These are phyloP conservation scores for Troides aeacus DNA, from an alignment of 2,888 invertebrate species.

Conservation along the genomic window DNA sequence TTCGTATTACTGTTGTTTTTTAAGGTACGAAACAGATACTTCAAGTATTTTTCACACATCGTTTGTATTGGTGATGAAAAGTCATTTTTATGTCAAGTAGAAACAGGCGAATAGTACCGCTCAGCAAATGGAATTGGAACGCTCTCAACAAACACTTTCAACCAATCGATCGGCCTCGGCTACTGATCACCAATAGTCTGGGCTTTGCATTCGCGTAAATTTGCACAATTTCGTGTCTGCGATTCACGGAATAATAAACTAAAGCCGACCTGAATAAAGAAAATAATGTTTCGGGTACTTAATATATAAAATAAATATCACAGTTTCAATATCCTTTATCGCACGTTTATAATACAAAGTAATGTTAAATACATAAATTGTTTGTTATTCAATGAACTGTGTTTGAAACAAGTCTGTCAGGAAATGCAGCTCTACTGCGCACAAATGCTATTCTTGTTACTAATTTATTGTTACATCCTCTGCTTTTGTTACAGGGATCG, in stretches of 20 bases:
- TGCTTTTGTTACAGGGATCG: conserved; percentile 80
- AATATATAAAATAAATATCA: no score
- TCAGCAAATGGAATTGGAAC: conserved; percentile 31
- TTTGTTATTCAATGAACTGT: not conserved
- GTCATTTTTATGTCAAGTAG: conserved; percentile 30
- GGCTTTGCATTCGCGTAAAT: conserved; percentile 24
- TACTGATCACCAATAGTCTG: conserved; percentile 27
- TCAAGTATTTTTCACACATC: not conserved
- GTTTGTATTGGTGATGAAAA: conserved; percentile 15
- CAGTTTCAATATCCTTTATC: no score
- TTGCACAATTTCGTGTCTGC: conserved; percentile 21
- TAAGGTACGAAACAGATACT: not conserved
- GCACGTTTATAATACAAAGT: no score
- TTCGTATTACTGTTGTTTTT: no score
- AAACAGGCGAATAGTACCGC: conserved; percentile 18
- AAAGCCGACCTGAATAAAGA: conserved; percentile 1
- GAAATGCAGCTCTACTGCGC: not conserved
- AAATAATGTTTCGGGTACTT: not conserved
- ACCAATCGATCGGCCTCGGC: conserved; percentile 29
- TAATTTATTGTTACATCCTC: conserved; percentile 35
- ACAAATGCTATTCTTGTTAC: conserved; percentile 22
- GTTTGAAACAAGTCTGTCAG: conserved; percentile 10
- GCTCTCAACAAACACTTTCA: conserved; percentile 30
- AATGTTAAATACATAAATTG: no score
- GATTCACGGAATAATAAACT: conserved; percentile 16